phyloP scores from a whole-genome alignment of 2,797 vertebrate species.

The Steatocranus sp. region DNA sequence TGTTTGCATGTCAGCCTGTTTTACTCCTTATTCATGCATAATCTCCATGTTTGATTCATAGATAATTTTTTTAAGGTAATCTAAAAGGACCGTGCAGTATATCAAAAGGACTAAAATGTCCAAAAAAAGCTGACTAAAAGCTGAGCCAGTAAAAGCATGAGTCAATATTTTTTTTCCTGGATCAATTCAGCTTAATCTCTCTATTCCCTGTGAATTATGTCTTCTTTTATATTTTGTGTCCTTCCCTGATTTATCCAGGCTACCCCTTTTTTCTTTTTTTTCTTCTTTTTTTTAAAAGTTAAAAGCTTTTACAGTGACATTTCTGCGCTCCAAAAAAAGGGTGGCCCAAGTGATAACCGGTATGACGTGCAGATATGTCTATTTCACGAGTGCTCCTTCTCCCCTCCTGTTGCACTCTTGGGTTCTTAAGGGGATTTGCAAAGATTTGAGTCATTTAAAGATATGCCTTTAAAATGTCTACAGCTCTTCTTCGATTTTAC shows the following conservation, averaged over 20 bases:
- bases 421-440: slow-evolving; percentile 10
- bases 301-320: background rate
- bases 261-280: background rate
- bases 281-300: background rate
- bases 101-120: background rate
- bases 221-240: background rate
- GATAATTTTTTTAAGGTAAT: background rate
- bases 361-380: background rate
- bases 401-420: background rate
- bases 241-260: background rate
- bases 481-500: background rate
- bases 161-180: background rate
- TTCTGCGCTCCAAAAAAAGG: background rate
- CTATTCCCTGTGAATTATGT: background rate
- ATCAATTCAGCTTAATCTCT: background rate
- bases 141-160: background rate
- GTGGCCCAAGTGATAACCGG: background rate
- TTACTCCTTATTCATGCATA: background rate
- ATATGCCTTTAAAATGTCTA: background rate
- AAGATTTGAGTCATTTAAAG: background rate
- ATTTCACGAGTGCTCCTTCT: background rate
- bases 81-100: background rate
- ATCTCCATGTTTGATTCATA: no score
- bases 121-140: background rate
- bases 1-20: slow-evolving; percentile 17